Evolutionary conservation across 2,797 vertebrate species (phyloP), one percentile per base, ranked within the genome.

Genomic region (Florisuga fusca): DNA sequence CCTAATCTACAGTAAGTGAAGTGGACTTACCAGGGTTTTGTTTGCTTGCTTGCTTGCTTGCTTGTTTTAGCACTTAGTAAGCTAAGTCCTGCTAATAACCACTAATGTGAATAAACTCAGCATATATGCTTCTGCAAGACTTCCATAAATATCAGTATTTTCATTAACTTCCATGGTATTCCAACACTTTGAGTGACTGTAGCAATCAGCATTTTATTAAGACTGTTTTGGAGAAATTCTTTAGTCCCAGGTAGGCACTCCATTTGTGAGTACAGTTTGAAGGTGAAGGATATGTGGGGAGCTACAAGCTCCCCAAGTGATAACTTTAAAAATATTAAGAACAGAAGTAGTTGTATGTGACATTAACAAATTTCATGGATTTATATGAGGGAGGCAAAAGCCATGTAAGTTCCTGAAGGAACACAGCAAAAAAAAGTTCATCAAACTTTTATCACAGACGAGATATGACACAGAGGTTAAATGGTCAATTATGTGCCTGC

Each of bases 401-500:
- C 26, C 45, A 75, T 6, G 2, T 82, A 93, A 33, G 46, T 76
- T 72, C n/a, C 78, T 97, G 85, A 92, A 94, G 73, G 85, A 88
- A 89, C 75, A 58, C 50, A 80, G 22, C 38, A 82, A 41, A 41
- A 41, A 41, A 41, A 41, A 41, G 38, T 41, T 92, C 90, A 92
- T 93, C 68, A 95, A 90, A 92, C 48, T 89, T 88, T 78, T 73
- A 73, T 82, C 75, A 87, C 41, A 89, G 55, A 59, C 88, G 54
- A 84, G 87, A 81, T 45, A 55, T 81, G 67, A 93, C 66, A 43
- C 87, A 91, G 59, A 90, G 57, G 58, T 90, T 83, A 90, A 95
- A 84, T 72, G 50, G 73, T 85, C 58, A 84, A 74, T 96, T 84
- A 82, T 59, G 78, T 75, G 62, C 51, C 73, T 80, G 45, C 45